phyloP scores from a whole-genome alignment of 2,797 vertebrate species.

The Takifugu rubripes region DNA sequence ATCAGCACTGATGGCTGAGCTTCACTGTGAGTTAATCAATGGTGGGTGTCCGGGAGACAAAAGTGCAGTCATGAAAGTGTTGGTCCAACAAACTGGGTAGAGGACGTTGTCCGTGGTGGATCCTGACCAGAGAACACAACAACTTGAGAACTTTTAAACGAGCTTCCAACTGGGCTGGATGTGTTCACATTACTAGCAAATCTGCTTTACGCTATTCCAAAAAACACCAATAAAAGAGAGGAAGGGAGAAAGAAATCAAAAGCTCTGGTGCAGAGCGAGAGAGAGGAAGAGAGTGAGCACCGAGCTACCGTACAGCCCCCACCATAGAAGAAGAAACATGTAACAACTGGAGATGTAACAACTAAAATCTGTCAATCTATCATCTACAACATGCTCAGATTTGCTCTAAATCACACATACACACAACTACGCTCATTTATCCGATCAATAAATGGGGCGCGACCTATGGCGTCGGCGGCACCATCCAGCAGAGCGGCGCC shows the following conservation, averaged over 20 bases:
- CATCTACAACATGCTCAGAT: conserved; percentile 37
- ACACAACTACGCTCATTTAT: conserved; percentile 29
- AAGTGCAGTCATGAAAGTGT: conserved; percentile 67
- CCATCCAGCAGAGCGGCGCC: conserved; percentile 38
- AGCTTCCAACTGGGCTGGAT: conserved; percentile 49
- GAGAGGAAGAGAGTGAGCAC: conserved; percentile 27
- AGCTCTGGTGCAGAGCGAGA: conserved; percentile 42
- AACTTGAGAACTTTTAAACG: conserved; percentile 50
- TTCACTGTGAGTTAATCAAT: conserved; percentile 52
- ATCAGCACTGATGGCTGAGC: conserved; percentile 45
- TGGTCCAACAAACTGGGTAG: conserved; percentile 68
- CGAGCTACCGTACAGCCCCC: conserved; percentile 50
- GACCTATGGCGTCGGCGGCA: conserved; percentile 33
- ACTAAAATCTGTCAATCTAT: conserved; percentile 37
- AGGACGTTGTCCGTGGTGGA: conserved; percentile 37
- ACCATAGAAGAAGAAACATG: conserved; percentile 52
- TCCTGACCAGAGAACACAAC: conserved; percentile 43
- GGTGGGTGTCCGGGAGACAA: conserved; percentile 36
- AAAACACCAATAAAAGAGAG: conserved; percentile 32
- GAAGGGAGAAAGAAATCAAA: conserved; percentile 9
- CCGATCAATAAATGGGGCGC: conserved; percentile 41
- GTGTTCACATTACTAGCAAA: conserved; percentile 64
- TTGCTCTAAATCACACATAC: conserved; percentile 28
- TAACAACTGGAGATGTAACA: conserved; percentile 60
- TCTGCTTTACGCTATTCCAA: conserved; percentile 38